A percentile compares a stretch with the other conserved stretches of the same genome.
These are phyloP conservation scores for Hesperophylax magnus DNA, from an alignment of 1,140 invertebrate genomes.

Conservation along the genomic window DNA sequence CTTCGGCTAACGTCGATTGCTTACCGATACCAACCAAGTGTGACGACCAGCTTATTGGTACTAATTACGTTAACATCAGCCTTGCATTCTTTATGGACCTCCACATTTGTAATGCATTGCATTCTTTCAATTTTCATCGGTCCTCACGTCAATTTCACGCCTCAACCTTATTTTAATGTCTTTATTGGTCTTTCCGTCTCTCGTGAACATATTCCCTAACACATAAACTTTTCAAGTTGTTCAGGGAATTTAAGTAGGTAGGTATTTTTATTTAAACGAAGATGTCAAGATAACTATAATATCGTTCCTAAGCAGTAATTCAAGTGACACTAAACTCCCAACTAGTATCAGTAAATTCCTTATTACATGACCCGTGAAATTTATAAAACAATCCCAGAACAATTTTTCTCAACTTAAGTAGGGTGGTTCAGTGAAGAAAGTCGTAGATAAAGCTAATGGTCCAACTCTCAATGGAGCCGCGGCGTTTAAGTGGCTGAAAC, in stretches of 20 bases:
- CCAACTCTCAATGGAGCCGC: not conserved
- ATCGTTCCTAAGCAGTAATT: not conserved
- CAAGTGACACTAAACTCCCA: conserved; percentile 4
- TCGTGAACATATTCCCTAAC: not conserved
- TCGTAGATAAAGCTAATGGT: conserved; percentile 21
- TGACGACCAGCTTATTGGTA: no score
- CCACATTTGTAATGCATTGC: no score
- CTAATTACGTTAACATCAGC: no score
- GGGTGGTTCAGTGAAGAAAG: not conserved
- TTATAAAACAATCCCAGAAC: conserved; percentile 9
- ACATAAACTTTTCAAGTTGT: not conserved
- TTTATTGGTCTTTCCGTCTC: no score
- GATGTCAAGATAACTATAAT: not conserved
- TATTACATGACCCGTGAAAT: not conserved
- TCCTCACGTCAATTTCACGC: no score
- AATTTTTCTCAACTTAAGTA: conserved; percentile 7
- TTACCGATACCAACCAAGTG: no score
- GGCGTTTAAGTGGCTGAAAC: not conserved
- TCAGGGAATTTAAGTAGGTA: not conserved
- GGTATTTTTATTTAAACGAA: not conserved
- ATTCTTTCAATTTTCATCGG: no score
- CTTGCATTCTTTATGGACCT: no score
- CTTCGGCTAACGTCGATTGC: no score
- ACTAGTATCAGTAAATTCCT: not conserved
- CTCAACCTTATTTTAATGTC: no score